These are phyloP conservation scores for Sesamia nonagrioides DNA, from an alignment of 1,140 invertebrate genomes.

Conservation along the genomic window DNA sequence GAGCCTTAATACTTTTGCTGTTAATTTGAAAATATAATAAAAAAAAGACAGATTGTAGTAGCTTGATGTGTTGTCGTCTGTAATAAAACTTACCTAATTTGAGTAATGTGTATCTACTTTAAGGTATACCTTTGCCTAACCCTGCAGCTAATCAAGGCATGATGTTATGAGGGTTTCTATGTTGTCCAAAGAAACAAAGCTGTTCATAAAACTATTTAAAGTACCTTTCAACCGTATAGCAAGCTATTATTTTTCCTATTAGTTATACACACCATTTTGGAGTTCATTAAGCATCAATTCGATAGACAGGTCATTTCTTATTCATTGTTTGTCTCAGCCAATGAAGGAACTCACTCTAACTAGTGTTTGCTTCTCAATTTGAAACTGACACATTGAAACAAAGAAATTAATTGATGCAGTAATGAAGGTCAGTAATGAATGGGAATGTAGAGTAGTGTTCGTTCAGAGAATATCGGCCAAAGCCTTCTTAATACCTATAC, in stretches of 20 bases:
- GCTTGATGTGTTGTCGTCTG: too few species aligned
- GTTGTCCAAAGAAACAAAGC: not conserved
- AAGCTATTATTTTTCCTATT: slow-evolving; percentile 63
- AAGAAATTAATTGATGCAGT: slow-evolving; percentile 85
- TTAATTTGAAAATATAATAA: too few species aligned
- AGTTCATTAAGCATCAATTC: slow-evolving; percentile 78
- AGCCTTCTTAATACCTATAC: too few species aligned
- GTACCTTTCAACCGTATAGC: not conserved
- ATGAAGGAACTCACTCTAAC: slow-evolving; percentile 64
- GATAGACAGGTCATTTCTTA: slow-evolving; percentile 78
- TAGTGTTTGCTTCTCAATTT: slow-evolving; percentile 86
- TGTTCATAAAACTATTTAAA: slow-evolving; percentile 8
- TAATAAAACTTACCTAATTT: too few species aligned
- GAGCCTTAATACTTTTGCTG: too few species aligned
- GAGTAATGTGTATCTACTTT: too few species aligned
- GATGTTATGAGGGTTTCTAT: too few species aligned
- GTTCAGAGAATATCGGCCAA: slow-evolving; percentile 44
- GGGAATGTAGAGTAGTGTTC: slow-evolving; percentile 63
- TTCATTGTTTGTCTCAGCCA: slow-evolving; percentile 74
- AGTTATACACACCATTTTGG: slow-evolving; percentile 67
- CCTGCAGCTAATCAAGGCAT: too few species aligned
- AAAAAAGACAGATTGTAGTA: too few species aligned
- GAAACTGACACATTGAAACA: slow-evolving; percentile 83
- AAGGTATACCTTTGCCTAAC: too few species aligned
- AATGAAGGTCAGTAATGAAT: slow-evolving; percentile 82